A percentile compares a stretch with the other conserved stretches of the same genome.
Conservation (phyloP, 2,797 vertebrate genomes). For the Odontamblyopus rebecca region DNA sequence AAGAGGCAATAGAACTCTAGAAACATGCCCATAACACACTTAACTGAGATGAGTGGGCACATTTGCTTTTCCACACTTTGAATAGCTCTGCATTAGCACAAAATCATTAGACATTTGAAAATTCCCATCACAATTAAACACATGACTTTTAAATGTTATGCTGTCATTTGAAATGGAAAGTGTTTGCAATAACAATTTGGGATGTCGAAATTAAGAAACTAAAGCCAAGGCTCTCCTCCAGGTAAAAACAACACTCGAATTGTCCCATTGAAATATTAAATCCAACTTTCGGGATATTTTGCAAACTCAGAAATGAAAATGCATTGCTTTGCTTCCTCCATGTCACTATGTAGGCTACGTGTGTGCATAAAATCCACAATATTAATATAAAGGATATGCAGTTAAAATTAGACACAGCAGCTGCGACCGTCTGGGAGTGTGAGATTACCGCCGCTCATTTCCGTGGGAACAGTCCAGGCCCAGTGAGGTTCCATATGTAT, state of each 20-base stretch:
- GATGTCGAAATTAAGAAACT: background rate
- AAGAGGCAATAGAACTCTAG: no score
- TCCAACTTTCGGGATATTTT: background rate
- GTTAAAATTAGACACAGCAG: conserved; percentile 10
- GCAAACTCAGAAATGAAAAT: background rate
- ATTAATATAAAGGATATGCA: conserved; percentile 7
- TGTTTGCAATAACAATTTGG: background rate
- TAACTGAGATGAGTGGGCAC: no score
- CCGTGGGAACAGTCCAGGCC: conserved; percentile 11
- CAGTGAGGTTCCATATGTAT: conserved; percentile 17
- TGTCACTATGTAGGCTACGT: no score
- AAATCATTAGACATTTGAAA: background rate
- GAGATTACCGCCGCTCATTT: conserved; percentile 11
- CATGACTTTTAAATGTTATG: background rate
- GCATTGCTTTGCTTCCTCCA: background rate
- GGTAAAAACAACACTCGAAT: background rate
- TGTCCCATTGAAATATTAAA: background rate
- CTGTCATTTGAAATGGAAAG: background rate
- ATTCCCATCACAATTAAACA: background rate
- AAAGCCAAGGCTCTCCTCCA: background rate
- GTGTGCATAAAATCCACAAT: conserved; percentile 6
- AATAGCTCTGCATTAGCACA: background rate
- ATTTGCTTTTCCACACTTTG: no score
- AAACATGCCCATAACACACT: no score
- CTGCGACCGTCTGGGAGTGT: background rate